Conservation (phyloP, 53 echinoderm and acorn worm genomes). For the Antedon mediterranea region DNA sequence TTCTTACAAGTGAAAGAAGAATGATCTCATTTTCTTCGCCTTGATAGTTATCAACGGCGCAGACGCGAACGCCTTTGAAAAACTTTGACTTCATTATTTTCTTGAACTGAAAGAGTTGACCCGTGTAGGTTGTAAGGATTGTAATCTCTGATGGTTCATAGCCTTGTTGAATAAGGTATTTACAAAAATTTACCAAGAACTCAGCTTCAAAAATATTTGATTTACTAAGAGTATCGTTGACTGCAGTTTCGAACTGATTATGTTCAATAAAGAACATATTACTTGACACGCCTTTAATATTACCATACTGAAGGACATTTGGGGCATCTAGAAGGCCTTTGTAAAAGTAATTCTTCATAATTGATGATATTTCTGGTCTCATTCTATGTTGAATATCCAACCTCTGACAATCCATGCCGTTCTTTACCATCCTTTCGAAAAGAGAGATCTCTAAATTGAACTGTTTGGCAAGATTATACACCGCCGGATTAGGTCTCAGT, state of each 20-base stretch:
- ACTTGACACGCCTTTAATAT: slow-evolving; percentile 32
- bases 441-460: slow-evolving; percentile 49
- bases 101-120: slow-evolving; percentile 49
- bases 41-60: slow-evolving; percentile 49
- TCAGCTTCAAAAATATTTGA: slow-evolving; percentile 60
- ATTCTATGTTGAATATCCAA: slow-evolving; percentile 66
- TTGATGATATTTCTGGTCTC: slow-evolving; percentile 64
- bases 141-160: slow-evolving; percentile 64
- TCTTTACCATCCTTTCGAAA: slow-evolving; percentile 55
- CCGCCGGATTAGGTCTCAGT: slow-evolving; percentile 49
- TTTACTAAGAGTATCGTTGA: slow-evolving; percentile 40
- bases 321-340: slow-evolving; percentile 35
- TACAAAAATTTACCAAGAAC: slow-evolving; percentile 41
- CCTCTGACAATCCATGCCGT: slow-evolving; percentile 28
- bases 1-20: slow-evolving; percentile 56
- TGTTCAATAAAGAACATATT: slow-evolving; percentile 38
- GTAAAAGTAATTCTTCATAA: slow-evolving; percentile 56
- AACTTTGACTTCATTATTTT: slow-evolving; percentile 17
- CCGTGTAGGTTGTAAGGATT: slow-evolving; percentile 48
- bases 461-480: slow-evolving; percentile 45
- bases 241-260: slow-evolving; percentile 21
- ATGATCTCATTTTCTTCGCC: slow-evolving; percentile 87
- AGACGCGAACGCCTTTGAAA: slow-evolving; percentile 27
- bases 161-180: slow-evolving; percentile 60
- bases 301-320: slow-evolving; percentile 14